phyloP scores from a whole-genome alignment of 2,888 invertebrate species.

The Hemithea aestivaria region DNA sequence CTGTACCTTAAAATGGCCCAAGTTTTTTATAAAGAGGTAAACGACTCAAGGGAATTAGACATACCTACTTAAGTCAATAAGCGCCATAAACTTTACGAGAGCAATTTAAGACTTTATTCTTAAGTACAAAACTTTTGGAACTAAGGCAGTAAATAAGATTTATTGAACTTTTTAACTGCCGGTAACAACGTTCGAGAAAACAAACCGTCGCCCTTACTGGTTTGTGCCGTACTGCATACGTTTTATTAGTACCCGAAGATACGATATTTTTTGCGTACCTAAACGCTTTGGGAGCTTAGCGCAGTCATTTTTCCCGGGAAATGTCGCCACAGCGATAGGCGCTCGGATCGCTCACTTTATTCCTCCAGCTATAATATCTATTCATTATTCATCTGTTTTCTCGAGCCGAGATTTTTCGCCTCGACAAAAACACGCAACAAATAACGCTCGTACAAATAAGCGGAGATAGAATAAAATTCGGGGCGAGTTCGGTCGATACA shows the following conservation, averaged over 20 bases:
- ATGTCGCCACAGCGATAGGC: conserved; percentile 15
- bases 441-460: conserved; percentile 32
- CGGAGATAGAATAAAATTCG: conserved; percentile 17
- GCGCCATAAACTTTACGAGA: too few species aligned
- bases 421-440: conserved; percentile 28
- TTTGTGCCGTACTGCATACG: conserved; percentile 1
- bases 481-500: conserved; percentile 34
- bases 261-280: conserved; percentile 27
- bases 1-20: too few species aligned
- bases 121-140: too few species aligned
- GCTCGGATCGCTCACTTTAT: conserved; percentile 16
- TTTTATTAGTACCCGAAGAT: conserved; percentile 26
- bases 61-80: too few species aligned
- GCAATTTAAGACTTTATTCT: too few species aligned
- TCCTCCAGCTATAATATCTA: conserved; percentile 20
- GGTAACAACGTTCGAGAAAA: neutral
- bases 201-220: conserved; percentile 7
- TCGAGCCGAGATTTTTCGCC: conserved; percentile 21
- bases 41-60: too few species aligned
- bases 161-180: too few species aligned
- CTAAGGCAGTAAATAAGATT: too few species aligned
- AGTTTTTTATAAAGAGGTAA: too few species aligned
- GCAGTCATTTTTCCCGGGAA: conserved; percentile 21
- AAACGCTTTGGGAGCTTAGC: conserved; percentile 23
- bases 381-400: conserved; percentile 28